Conservation (phyloP, 2,888 invertebrate species). For the Mycalesis mineus region DNA sequence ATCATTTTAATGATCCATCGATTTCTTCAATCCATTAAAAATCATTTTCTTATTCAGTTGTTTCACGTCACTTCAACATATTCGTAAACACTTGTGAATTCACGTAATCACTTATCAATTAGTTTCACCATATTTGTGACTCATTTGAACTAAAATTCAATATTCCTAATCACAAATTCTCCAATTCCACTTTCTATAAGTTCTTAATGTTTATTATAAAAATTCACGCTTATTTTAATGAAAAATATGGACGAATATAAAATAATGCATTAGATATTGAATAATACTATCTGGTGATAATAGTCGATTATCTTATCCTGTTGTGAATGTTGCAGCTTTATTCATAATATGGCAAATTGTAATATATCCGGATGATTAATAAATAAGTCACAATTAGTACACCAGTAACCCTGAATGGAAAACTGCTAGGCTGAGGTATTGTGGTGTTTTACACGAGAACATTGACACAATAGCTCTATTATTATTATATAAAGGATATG, state of each 20-base stretch:
- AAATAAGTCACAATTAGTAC: no score
- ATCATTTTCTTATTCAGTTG: background rate
- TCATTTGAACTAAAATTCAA: background rate
- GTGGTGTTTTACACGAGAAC: no score
- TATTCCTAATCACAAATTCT: background rate
- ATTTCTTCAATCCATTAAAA: no score
- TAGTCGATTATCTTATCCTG: conserved; percentile 6
- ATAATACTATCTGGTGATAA: background rate
- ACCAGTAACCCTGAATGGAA: no score
- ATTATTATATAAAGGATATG: no score
- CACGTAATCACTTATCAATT: background rate
- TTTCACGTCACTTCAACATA: conserved; percentile 7
- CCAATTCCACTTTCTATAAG: background rate
- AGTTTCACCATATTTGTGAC: background rate
- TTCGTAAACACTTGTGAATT: background rate
- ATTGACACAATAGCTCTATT: no score
- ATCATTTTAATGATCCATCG: conserved; percentile 30
- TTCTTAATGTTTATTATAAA: background rate
- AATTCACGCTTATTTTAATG: background rate
- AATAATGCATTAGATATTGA: background rate
- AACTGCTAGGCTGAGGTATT: no score
- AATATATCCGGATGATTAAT: background rate
- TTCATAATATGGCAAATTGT: background rate
- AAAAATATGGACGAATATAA: background rate
- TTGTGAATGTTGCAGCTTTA: background rate